Evolutionary conservation across 2,888 invertebrate species (phyloP), one percentile per base, ranked within the genome.

Genomic region (Glyphotaelius pellucidus): DNA sequence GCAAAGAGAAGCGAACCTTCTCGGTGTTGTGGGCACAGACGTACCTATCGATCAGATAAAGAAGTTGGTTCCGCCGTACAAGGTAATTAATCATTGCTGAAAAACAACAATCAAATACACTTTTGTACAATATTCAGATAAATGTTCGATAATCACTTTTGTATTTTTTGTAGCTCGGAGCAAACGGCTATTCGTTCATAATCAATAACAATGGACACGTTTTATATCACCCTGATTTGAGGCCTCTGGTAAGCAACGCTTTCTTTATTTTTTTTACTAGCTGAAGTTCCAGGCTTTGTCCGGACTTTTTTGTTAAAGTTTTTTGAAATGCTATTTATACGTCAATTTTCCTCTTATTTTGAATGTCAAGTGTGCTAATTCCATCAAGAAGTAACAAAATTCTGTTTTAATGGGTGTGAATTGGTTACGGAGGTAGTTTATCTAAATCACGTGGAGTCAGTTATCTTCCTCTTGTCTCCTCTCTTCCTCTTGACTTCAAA

Each of bases 141-240:
- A 2, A 81, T 81, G 25, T 35, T 11, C 19, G n/a, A n/a, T 35
- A 19, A 38, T 84, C 19, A 35, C 4, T 35, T 42, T 67, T 87
- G 25, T n/a, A 9, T 92, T 93, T 91, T 94, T 96, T 96, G 93
- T 96, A 99, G 98, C 96, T 99, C 94, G 99, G 99, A 94, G 98
- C 98, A 81, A 99, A 99, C 95, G 99, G 99, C 90, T 99, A 99
- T 96, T 98, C 99, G 90, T 99, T 99, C 96, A 98, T 99, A 96
- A 98, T 99, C 94, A 99, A 99, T 95, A 99, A 99, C 95, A 99
- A 99, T 96, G 99, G 99, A 94, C 98, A 99, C 95, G 97, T 99
- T 93, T 96, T 99, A 93, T 99, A 98, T 95, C 99, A 99, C 97
- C 99, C 99, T 42, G 99, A 99, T 95, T 97, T 99, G 94, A 97